Conservation (phyloP, 2,113 vertebrate species). For the Mirza zaza region DNA sequence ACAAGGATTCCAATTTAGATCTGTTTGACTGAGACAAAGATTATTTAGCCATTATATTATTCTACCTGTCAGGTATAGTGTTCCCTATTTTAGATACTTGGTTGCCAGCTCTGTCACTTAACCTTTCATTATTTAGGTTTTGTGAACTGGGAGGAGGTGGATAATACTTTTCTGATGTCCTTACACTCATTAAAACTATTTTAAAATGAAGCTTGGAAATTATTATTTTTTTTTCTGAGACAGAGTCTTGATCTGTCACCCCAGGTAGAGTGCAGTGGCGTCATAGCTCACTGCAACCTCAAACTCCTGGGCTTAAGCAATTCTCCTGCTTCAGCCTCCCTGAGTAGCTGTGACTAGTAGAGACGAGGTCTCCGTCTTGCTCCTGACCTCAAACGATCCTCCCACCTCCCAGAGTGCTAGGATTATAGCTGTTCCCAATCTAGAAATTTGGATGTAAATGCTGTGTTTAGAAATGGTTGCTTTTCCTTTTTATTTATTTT, state of each 20-base stretch:
- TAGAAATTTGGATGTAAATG: constrained; percentile 49
- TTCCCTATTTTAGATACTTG: constrained; percentile 25
- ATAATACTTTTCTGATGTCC: constrained; percentile 8
- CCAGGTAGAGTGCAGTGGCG: no score
- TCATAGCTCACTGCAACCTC: no score
- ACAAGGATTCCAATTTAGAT: neutral
- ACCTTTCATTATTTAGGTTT: constrained; percentile 50
- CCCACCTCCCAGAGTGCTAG: no score
- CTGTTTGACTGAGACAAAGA: neutral
- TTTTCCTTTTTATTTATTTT: neutral
- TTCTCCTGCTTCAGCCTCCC: no score
- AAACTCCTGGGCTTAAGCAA: no score
- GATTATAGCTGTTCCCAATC: no score
- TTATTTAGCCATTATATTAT: neutral
- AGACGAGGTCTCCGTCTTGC: no score
- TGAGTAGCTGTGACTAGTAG: no score
- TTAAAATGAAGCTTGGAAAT: neutral
- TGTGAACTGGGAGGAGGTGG: neutral
- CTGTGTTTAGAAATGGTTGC: constrained; percentile 11
- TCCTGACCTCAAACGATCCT: no score
- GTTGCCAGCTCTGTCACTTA: neutral
- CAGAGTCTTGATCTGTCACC: no score
- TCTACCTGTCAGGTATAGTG: constrained; percentile 7
- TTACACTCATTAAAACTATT: constrained; percentile 26
- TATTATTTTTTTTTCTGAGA: no score